Evolutionary conservation across 2,797 vertebrate genomes (phyloP).

Genomic region (Simalia tracyae): DNA sequence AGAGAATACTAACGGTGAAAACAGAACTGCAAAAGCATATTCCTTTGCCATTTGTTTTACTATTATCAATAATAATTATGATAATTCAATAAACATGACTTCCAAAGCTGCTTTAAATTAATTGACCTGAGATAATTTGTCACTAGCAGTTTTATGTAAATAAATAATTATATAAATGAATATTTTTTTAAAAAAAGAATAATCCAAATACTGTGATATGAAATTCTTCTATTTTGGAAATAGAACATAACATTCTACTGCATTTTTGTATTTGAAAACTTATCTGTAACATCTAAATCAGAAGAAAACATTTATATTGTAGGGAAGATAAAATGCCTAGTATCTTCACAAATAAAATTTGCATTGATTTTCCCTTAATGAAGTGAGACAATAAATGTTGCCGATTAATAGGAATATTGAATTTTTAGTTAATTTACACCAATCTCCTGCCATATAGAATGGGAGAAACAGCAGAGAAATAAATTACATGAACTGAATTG

Average conservation of each 20-base stretch:
- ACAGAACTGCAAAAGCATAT: background rate
- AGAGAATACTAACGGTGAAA: background rate
- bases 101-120: background rate
- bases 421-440: background rate
- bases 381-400: background rate
- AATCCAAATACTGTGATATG: background rate
- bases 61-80: background rate
- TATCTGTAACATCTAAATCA: background rate
- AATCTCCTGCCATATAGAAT: background rate
- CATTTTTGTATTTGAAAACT: background rate
- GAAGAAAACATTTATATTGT: background rate
- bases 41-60: background rate
- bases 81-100: background rate
- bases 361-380: background rate
- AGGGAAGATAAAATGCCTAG: background rate
- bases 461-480: background rate
- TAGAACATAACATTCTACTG: background rate
- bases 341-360: background rate
- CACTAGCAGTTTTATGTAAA: background rate
- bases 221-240: background rate
- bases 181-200: background rate
- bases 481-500: background rate
- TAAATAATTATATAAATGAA: background rate
- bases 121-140: background rate
- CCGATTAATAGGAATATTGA: background rate